Conservation (phyloP, 2,797 vertebrate genomes). For the Saxicola maurus region DNA sequence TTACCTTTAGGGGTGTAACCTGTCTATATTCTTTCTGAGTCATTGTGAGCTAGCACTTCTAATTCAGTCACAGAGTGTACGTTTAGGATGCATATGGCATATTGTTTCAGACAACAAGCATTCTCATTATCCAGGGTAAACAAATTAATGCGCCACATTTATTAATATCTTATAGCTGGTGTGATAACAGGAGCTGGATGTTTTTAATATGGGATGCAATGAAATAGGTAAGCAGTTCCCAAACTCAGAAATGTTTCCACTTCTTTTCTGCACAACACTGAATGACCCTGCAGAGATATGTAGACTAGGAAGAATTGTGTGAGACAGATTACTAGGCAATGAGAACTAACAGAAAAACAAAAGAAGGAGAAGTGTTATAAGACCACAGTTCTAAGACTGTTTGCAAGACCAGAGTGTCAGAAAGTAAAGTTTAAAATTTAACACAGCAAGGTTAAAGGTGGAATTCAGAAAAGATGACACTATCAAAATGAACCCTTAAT, state of each 20-base stretch:
- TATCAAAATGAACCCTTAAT: not conserved
- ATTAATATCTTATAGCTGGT: not conserved
- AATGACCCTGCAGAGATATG: not conserved
- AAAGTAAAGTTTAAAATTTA: not conserved
- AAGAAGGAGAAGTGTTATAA: not conserved
- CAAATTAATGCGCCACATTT: not conserved
- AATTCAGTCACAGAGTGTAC: rapidly evolving
- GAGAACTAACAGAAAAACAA: not conserved
- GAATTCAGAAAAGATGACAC: not conserved
- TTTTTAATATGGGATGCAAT: not conserved
- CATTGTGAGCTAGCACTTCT: not conserved
- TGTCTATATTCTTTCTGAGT: not conserved
- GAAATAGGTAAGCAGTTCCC: not conserved
- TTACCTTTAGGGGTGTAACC: not conserved
- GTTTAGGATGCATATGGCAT: not conserved
- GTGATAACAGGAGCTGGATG: not conserved
- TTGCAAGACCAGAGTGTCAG: not conserved
- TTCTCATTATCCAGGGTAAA: not conserved
- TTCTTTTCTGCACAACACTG: not conserved
- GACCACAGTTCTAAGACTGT: not conserved
- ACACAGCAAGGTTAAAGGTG: not conserved
- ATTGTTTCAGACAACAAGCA: not conserved
- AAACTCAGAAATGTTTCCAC: not conserved
- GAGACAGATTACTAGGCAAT: not conserved
- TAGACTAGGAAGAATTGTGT: not conserved